Evolutionary conservation across 2,888 invertebrate species (phyloP).

Genomic region (Escarpia spicata): DNA sequence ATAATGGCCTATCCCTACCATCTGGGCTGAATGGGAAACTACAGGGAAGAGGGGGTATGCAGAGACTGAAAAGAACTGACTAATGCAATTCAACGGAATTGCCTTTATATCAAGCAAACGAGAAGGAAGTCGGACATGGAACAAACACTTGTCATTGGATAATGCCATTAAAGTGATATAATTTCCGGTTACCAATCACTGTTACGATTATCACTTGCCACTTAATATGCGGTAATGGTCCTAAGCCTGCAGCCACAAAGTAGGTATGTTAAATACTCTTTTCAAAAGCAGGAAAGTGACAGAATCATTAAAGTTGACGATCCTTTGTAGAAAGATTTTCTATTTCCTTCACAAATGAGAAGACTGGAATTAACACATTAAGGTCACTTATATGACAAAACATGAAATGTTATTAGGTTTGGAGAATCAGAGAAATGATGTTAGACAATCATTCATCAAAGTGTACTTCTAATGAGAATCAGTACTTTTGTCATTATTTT

Average conservation of each 20-base stretch:
- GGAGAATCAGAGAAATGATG: neutral
- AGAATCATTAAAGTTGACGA: neutral
- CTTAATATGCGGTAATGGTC: neutral
- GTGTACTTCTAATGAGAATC: neutral
- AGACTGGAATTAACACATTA: neutral
- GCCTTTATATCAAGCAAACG: neutral
- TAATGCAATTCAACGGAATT: neutral
- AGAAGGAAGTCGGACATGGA: conserved; percentile 10
- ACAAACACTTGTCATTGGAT: neutral
- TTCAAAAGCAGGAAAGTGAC: neutral
- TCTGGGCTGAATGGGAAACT: neutral
- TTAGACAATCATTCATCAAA: neutral
- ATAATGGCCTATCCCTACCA: neutral
- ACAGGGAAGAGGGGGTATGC: neutral
- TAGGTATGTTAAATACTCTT: neutral
- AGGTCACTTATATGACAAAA: neutral
- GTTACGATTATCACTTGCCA: neutral
- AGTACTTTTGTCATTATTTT: neutral
- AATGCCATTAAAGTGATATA: conserved; percentile 9
- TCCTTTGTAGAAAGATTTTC: neutral
- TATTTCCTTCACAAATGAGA: neutral
- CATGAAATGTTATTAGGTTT: neutral
- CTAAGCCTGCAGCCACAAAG: neutral
- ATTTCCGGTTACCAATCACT: conserved; percentile 16
- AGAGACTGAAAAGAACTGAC: neutral